phyloP scores from a whole-genome alignment of 1,140 invertebrate genomes.

The Drosophila takahashii region DNA sequence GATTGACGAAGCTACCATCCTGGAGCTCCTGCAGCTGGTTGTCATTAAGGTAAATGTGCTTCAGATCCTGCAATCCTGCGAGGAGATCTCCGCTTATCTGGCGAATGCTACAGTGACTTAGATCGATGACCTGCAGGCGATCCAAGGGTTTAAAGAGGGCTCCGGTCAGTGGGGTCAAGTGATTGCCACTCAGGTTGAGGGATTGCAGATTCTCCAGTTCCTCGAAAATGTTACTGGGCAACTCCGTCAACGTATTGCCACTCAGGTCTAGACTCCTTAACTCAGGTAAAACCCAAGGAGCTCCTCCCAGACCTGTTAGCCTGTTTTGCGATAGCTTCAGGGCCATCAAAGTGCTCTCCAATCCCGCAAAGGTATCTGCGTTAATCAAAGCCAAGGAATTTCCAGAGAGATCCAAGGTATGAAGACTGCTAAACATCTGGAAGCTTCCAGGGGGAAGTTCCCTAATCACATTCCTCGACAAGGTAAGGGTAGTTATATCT shows the following conservation, averaged over 20 bases:
- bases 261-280: conserved; percentile 91
- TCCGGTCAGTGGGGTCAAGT: conserved; percentile 87
- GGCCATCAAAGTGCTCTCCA: conserved; percentile 90
- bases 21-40: conserved; percentile 90
- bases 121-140: conserved; percentile 88
- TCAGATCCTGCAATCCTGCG: conserved; percentile 88
- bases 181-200: conserved; percentile 92
- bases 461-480: conserved; percentile 94
- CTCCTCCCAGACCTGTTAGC: conserved; percentile 88
- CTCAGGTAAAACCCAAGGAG: conserved; percentile 88
- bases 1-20: conserved; percentile 90
- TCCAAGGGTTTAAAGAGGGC: conserved; percentile 87
- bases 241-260: conserved; percentile 90
- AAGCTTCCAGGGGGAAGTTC: conserved; percentile 93
- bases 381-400: conserved; percentile 91
- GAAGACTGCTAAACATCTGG: conserved; percentile 90
- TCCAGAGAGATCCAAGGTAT: conserved; percentile 90
- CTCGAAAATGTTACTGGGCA: conserved; percentile 89
- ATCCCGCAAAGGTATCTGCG: conserved; percentile 90
- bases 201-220: conserved; percentile 89
- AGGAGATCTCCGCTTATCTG: conserved; percentile 90
- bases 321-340: conserved; percentile 92
- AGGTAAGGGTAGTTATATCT: conserved; percentile 85
- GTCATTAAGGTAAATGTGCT: conserved; percentile 88
- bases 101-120: conserved; percentile 90